Conservation (phyloP, 2,113 vertebrate species). For the Cochlearius cochlearius region DNA sequence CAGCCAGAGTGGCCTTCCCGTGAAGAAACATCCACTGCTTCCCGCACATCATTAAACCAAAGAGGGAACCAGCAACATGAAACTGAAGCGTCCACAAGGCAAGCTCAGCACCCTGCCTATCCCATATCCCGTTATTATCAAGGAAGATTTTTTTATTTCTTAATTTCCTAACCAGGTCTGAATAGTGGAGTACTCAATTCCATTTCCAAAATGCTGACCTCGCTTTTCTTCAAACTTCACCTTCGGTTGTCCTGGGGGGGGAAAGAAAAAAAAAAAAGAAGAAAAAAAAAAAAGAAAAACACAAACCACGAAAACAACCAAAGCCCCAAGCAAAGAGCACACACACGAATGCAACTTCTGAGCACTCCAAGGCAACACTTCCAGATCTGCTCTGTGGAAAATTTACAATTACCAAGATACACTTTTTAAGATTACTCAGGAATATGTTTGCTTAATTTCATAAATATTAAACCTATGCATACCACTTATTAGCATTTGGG, state of each 20-base stretch:
- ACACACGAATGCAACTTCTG: neutral
- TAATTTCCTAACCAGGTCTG: neutral
- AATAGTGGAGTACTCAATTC: neutral
- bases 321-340: neutral
- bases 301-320: neutral
- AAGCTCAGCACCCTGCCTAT: neutral
- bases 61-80: neutral
- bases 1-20: neutral
- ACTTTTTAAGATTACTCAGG: neutral
- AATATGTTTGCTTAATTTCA: neutral
- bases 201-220: neutral
- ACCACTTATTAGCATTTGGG: neutral
- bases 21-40: neutral
- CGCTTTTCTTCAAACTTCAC: neutral
- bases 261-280: no score
- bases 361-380: neutral
- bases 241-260: neutral
- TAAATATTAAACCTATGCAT: neutral
- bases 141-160: neutral
- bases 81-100: rapidly evolving
- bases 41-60: neutral
- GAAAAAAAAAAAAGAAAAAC: no score
- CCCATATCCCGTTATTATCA: neutral
- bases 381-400: neutral
- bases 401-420: neutral